Evolutionary conservation across 2,797 vertebrate species (phyloP).

Genomic region (Mallotus villosus): DNA sequence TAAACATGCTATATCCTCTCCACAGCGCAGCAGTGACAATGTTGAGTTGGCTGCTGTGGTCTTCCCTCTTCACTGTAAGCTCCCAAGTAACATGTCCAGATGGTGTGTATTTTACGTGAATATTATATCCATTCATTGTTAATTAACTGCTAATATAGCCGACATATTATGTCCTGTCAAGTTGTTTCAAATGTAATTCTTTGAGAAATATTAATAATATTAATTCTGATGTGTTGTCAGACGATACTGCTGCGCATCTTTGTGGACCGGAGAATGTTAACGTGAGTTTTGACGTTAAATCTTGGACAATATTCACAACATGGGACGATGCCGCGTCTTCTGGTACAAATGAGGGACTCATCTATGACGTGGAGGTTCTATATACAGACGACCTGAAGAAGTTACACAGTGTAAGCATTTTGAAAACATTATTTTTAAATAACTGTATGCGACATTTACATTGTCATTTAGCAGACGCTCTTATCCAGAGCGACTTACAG

Average conservation of each 20-base stretch:
- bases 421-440: not conserved
- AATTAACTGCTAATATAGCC: not conserved
- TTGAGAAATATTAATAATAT: not conserved
- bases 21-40: constrained; percentile 5
- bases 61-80: constrained; percentile 13
- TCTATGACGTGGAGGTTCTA: constrained; percentile 58
- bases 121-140: not conserved
- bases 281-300: not conserved
- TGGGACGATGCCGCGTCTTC: constrained; percentile 57
- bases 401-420: constrained; percentile 41
- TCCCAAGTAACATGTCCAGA: constrained; percentile 11
- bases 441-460: too few species aligned
- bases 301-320: constrained; percentile 26
- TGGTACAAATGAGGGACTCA: constrained; percentile 8
- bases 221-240: not conserved
- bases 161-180: too few species aligned
- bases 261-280: constrained; percentile 47
- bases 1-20: not conserved
- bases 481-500: too few species aligned
- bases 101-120: constrained; percentile 33
- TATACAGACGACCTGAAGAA: constrained; percentile 28
- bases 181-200: not conserved
- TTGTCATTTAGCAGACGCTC: too few species aligned
- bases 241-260: constrained; percentile 10
- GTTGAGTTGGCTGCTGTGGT: constrained; percentile 41